Evolutionary conservation across 1,140 invertebrate species (phyloP).

Genomic region (Hydropsyche tenuis): DNA sequence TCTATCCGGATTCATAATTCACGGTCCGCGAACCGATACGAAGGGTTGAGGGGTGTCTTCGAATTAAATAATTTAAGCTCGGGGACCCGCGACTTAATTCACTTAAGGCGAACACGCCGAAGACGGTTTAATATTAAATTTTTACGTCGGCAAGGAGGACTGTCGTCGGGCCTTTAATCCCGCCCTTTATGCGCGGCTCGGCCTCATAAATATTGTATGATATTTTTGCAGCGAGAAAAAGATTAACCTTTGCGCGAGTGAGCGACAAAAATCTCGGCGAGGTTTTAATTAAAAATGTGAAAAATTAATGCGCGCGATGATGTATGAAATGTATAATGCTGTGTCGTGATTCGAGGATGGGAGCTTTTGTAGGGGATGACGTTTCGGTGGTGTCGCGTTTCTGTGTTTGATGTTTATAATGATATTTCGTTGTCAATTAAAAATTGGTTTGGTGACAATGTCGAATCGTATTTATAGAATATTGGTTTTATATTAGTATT

Average conservation of each 20-base stretch:
- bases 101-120: constrained; percentile 8
- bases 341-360: too few species aligned
- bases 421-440: too few species aligned
- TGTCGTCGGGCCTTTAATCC: neutral
- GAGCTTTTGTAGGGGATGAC: too few species aligned
- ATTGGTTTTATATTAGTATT: too few species aligned
- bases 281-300: neutral
- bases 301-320: neutral
- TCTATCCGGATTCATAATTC: constrained; percentile 43
- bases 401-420: too few species aligned
- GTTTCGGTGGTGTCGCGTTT: too few species aligned
- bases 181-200: neutral
- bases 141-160: neutral
- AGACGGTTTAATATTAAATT: constrained; percentile 23
- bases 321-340: too few species aligned
- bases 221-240: neutral
- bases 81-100: constrained; percentile 19
- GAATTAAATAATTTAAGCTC: constrained; percentile 25
- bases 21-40: constrained; percentile 1
- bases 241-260: neutral
- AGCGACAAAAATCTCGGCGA: neutral
- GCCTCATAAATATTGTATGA: constrained; percentile 6
- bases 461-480: too few species aligned
- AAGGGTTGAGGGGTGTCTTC: constrained; percentile 26
- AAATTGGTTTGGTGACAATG: too few species aligned